Evolutionary conservation across 2,113 vertebrate species (phyloP), one percentile per base, ranked within the genome.

Genomic region (Guaruba guarouba): DNA sequence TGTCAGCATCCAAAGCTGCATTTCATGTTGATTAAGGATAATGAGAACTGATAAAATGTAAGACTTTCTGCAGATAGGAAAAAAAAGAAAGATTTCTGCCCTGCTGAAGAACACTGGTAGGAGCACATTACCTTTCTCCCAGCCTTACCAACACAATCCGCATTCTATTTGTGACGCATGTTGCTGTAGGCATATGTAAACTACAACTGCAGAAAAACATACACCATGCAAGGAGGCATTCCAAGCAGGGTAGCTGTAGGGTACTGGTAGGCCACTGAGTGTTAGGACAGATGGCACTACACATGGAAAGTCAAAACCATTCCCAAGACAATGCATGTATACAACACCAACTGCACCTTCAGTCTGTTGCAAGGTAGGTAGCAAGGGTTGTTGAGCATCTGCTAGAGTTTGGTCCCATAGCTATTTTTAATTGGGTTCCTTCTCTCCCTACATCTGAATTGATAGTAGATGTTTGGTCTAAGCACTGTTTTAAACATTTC

Each of bases 351-450:
- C 88, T 92, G 91, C 73, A 92, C 39, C 73, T 70, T 73, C 86
- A 94, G 77, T 95, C 95, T 95, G 90, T 80, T 8, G 9, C 92
- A 78, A 90, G 64, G 87, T 54, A 91, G 90, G 75, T 55, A 94
- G 84, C 67, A 88, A 82, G 57, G 74, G 91, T 96, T 94, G 97
- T 95, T 80, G 94, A 95, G 96, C 95, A 95, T 94, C 96, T 96
- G 92, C 75, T 93, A 48, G 71, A 92, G 15, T 96, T 95, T 96
- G 90, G 92, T 90, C 39, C 85, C 43, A 49, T 12, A 66, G 41
- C 95, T 94, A 95, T 91, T 95, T 94, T 86, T 94, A 88, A 85
- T 95, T 95, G 97, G 57, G 71, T 93, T 96, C 88, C 90, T 92
- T 64, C 90, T 88, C 90, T 91, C 55, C 62, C 35, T 74, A 37